Conservation (phyloP, 2,113 vertebrate species). For the Sander lucioperca region DNA sequence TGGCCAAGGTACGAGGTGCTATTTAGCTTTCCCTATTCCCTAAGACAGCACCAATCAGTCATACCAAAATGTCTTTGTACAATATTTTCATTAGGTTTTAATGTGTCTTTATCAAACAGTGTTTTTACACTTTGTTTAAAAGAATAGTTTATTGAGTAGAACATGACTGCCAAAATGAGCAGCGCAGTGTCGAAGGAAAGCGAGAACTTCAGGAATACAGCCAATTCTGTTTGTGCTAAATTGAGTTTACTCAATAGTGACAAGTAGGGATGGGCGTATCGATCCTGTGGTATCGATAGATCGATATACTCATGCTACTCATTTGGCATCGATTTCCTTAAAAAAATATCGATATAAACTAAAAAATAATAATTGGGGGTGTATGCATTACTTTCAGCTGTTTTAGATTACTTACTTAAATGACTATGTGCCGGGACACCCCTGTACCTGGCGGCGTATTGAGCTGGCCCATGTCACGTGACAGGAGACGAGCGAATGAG, state of each 20-base stretch:
- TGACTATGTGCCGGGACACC: no score
- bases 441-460: no score
- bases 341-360: no score
- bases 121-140: neutral
- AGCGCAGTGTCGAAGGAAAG: neutral
- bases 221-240: constrained; percentile 25
- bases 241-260: constrained; percentile 10
- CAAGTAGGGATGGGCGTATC: no score
- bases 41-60: neutral
- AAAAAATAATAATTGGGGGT: no score
- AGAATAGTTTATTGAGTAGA: neutral
- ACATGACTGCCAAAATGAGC: neutral
- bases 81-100: neutral
- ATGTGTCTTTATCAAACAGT: neutral
- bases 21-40: neutral
- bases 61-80: neutral
- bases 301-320: no score
- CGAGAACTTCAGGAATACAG: neutral
- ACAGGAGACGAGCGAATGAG: no score
- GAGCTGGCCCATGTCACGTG: no score
- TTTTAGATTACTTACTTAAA: no score
- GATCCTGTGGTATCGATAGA: no score
- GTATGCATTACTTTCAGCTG: no score
- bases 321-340: no score
- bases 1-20: neutral